Percentiles rank a stretch among this genome's conserved stretches.
Evolutionary conservation across 2,113 vertebrate species (phyloP).

Genomic region (Addax nasomaculatus): DNA sequence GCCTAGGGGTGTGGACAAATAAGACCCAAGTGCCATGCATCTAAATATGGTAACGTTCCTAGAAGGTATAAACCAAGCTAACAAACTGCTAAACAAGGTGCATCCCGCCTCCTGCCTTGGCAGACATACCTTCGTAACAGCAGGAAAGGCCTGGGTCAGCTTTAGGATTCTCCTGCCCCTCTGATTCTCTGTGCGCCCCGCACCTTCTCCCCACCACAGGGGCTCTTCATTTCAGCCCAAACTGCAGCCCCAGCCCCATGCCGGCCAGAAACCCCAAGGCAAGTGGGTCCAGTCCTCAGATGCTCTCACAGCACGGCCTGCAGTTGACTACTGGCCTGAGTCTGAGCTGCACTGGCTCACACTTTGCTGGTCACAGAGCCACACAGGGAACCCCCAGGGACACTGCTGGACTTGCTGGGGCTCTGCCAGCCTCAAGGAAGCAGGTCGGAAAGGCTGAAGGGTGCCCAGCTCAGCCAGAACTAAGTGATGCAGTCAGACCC

Average conservation of each 20-base stretch:
- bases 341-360: background rate
- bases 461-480: background rate
- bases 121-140: fast-evolving
- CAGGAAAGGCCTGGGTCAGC: fast-evolving
- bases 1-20: background rate
- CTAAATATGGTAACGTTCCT: fast-evolving
- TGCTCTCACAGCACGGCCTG: background rate
- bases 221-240: background rate
- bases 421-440: background rate
- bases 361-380: background rate
- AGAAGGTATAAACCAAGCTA: background rate
- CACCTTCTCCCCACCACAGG: background rate
- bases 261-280: background rate
- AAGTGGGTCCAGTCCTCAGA: background rate
- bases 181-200: background rate
- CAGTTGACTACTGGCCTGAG: background rate
- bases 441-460: background rate
- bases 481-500: background rate
- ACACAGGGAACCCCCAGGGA: background rate
- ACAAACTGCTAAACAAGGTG: background rate
- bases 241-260: background rate
- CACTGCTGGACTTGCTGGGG: background rate
- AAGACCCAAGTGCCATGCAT: fast-evolving
- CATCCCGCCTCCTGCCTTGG: fast-evolving
- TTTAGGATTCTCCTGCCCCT: background rate